These are phyloP conservation scores for Falcaria lacertinaria DNA, from an alignment of 2,888 invertebrate genomes.

Conservation along the genomic window DNA sequence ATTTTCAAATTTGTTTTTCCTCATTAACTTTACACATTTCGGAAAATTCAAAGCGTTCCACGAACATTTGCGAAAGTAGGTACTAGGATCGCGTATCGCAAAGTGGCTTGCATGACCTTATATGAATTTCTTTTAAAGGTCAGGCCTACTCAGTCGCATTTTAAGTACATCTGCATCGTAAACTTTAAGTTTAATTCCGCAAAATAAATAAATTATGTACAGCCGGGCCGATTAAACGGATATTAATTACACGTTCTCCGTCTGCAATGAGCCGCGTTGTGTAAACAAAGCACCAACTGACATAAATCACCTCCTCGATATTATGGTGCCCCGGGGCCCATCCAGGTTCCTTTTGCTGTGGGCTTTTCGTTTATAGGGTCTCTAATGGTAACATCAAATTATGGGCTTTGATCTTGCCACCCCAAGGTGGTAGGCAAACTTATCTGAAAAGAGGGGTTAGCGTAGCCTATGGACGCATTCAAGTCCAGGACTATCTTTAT, in stretches of 20 bases:
- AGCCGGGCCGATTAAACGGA: constrained; percentile 14
- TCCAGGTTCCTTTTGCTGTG: neutral
- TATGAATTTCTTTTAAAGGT: too few relatives aligned
- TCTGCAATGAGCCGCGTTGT: constrained; percentile 29
- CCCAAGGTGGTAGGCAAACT: too few relatives aligned
- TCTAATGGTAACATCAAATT: neutral
- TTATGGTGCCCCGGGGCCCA: constrained; percentile 7
- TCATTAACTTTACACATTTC: too few relatives aligned
- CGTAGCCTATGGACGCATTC: too few relatives aligned
- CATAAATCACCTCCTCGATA: constrained; percentile 32
- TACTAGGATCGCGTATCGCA: too few relatives aligned
- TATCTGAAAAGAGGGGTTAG: neutral
- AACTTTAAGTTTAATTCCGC: constrained; percentile 9
- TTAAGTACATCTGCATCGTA: constrained; percentile 2
- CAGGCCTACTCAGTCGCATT: neutral
- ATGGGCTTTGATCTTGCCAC: too few relatives aligned
- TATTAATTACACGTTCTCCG: constrained; percentile 36
- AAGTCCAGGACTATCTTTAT: too few relatives aligned
- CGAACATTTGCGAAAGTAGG: too few relatives aligned
- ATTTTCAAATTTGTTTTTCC: too few relatives aligned
- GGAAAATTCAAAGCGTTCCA: too few relatives aligned
- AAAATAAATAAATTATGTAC: constrained; percentile 15
- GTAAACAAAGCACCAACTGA: constrained; percentile 42
- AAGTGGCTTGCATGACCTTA: too few relatives aligned
- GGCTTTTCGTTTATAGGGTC: neutral